Conservation (phyloP, 2,888 invertebrate species). For the Chouioia cunea region DNA sequence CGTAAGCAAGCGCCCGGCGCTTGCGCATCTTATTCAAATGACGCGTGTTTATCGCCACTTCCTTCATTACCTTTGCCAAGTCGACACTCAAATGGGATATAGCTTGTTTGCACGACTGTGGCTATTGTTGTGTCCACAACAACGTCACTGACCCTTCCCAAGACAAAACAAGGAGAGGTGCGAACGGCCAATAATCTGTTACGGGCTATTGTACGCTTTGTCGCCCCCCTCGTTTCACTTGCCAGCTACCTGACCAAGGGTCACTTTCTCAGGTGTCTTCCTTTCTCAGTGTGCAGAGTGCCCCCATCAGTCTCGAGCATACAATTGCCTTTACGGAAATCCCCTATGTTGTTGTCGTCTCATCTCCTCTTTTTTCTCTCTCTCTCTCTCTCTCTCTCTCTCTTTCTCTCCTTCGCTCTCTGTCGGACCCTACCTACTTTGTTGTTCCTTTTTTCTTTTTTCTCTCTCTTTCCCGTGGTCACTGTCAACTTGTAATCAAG, state of each 20-base stretch:
- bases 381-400: slow-evolving; percentile 57
- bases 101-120: not conserved
- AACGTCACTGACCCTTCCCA: not conserved
- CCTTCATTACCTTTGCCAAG: not conserved
- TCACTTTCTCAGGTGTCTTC: slow-evolving; percentile 62
- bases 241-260: slow-evolving; percentile 66
- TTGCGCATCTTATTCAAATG: slow-evolving; percentile 41
- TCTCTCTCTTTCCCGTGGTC: not conserved
- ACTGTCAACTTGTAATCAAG: slow-evolving; percentile 58
- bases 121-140: slow-evolving; percentile 1
- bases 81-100: not conserved
- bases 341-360: slow-evolving; percentile 1
- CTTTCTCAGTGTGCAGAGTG: slow-evolving; percentile 29
- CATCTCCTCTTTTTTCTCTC: not conserved
- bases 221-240: slow-evolving; percentile 51
- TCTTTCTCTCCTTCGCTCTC: slow-evolving; percentile 52
- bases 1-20: slow-evolving; percentile 9
- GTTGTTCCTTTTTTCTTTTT: not conserved
- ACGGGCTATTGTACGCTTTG: slow-evolving; percentile 64
- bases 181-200: slow-evolving; percentile 63
- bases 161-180: slow-evolving; percentile 5
- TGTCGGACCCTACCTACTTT: not conserved
- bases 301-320: no score
- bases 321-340: slow-evolving; percentile 33
- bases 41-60: slow-evolving; percentile 18